Percentiles rank a stretch among this genome's conserved stretches.
These are phyloP conservation scores for Trachelus troglodyta DNA, from an alignment of 2,888 invertebrate genomes.

Conservation along the genomic window DNA sequence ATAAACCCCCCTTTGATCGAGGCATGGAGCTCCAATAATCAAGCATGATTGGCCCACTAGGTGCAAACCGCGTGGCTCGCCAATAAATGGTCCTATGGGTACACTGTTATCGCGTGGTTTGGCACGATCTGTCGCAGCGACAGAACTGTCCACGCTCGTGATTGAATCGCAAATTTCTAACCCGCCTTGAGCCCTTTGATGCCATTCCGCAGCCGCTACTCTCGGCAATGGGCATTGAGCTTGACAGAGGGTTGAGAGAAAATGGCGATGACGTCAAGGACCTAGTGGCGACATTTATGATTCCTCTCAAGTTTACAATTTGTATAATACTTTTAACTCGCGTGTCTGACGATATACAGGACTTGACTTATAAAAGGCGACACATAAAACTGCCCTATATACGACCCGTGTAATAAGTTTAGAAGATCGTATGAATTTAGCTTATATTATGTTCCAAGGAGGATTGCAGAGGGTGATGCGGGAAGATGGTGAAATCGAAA, in stretches of 20 bases:
- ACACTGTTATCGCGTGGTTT: background rate
- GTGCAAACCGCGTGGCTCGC: constrained; percentile 29
- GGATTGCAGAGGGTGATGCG: background rate
- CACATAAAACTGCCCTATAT: background rate
- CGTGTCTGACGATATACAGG: background rate
- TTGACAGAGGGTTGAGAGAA: background rate
- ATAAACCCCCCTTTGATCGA: constrained; percentile 41
- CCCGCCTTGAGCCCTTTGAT: background rate
- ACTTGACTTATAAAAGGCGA: background rate
- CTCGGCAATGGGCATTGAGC: background rate
- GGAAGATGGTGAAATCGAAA: background rate
- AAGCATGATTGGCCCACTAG: constrained; percentile 37
- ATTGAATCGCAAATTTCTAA: background rate
- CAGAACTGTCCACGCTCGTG: background rate
- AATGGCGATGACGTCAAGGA: background rate
- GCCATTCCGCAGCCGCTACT: background rate
- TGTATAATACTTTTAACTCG: background rate
- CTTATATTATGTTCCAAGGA: background rate
- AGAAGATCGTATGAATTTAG: background rate
- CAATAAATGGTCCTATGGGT: constrained; percentile 30
- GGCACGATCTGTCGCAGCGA: background rate
- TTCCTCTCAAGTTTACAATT: background rate
- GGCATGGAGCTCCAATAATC: constrained; percentile 27
- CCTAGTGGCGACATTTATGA: background rate
- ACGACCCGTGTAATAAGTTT: background rate